phyloP scores from a whole-genome alignment of 2,113 vertebrate species.

The Eclectus roratus region DNA sequence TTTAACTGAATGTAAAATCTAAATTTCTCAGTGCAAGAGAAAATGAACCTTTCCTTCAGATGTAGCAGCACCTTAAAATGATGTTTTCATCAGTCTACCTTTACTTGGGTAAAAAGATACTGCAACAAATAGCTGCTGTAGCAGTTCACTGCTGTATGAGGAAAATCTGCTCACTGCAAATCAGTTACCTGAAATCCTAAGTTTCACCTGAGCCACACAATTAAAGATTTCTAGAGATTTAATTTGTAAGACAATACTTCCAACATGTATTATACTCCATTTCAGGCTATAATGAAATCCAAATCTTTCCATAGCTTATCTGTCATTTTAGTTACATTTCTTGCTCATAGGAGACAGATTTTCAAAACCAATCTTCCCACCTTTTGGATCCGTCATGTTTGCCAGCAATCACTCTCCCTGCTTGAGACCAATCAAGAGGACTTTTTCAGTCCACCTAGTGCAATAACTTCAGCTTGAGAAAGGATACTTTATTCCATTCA shows the following conservation, averaged over 20 bases:
- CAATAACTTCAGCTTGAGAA: slow-evolving; percentile 7
- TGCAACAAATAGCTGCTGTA: neutral
- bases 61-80: neutral
- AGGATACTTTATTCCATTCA: neutral
- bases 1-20: neutral
- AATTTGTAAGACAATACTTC: slow-evolving; percentile 28
- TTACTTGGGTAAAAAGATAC: neutral
- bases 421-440: neutral
- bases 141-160: neutral
- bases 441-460: neutral
- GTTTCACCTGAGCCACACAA: neutral
- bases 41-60: neutral
- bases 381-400: neutral
- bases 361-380: neutral
- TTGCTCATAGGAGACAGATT: neutral
- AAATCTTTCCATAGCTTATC: slow-evolving; percentile 11
- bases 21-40: neutral
- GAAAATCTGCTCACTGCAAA: neutral
- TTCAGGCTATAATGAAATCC: neutral
- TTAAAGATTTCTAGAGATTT: neutral
- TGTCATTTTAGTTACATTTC: neutral
- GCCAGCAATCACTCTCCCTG: slow-evolving; percentile 28
- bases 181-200: neutral
- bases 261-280: neutral
- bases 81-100: neutral